phyloP scores from a whole-genome alignment of 2,888 invertebrate genomes.

The Habrosyne pyritoides region DNA sequence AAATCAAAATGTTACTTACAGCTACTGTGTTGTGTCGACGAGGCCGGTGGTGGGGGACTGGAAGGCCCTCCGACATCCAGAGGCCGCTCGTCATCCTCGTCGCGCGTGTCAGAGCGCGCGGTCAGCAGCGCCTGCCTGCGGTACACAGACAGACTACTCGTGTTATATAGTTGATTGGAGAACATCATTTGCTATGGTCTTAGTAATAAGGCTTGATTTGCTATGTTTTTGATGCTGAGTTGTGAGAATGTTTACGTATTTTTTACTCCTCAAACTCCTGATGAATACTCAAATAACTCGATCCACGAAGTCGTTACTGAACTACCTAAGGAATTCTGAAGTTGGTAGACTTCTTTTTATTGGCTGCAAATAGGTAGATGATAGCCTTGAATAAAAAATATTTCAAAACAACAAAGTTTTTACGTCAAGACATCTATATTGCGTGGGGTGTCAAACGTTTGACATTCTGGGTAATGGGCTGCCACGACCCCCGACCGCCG shows the following conservation, averaged over 20 bases:
- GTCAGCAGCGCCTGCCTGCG: constrained; percentile 92
- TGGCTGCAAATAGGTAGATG: too few species aligned
- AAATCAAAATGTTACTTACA: constrained; percentile 61
- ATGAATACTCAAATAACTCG: too few species aligned
- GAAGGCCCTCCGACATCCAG: constrained; percentile 95
- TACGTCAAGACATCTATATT: constrained; percentile 14
- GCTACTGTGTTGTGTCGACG: constrained; percentile 56
- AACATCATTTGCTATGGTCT: background rate
- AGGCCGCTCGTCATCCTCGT: constrained; percentile 92
- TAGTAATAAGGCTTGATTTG: background rate
- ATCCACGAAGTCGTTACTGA: too few species aligned
- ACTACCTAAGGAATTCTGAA: too few species aligned
- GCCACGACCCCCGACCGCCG: constrained; percentile 51
- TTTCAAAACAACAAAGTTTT: background rate
- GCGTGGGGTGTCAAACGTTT: constrained; percentile 61
- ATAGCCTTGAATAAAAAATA: background rate
- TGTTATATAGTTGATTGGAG: constrained; percentile 52
- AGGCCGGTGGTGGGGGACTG: constrained; percentile 87
- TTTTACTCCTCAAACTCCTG: background rate
- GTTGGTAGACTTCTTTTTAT: too few species aligned
- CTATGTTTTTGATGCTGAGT: background rate
- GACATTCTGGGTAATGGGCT: constrained; percentile 71
- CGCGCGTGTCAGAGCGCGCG: constrained; percentile 86
- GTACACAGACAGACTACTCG: constrained; percentile 82
- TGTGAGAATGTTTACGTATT: background rate